Evolutionary conservation across 2,797 vertebrate species (phyloP).

Genomic region (Champsocephalus gunnari): DNA sequence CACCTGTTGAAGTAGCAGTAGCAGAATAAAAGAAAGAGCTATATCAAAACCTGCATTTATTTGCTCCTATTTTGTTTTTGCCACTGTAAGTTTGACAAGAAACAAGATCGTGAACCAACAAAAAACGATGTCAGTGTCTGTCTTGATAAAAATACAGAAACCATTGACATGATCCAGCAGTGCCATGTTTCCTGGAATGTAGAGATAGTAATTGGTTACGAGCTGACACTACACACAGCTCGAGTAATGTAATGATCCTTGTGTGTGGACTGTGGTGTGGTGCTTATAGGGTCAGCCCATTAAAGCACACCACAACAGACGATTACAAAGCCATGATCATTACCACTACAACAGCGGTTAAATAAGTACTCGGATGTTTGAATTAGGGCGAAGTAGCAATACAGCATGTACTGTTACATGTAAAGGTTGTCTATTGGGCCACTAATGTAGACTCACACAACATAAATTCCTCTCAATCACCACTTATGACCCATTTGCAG

Average conservation of each 20-base stretch:
- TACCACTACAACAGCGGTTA: constrained; percentile 19
- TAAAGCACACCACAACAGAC: constrained; percentile 46
- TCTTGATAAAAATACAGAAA: constrained; percentile 26
- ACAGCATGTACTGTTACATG: background rate
- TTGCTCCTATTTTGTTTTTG: background rate
- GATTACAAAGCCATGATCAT: constrained; percentile 37
- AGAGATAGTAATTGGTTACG: constrained; percentile 35
- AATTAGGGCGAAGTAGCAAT: background rate
- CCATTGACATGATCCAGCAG: constrained; percentile 27
- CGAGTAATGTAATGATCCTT: constrained; percentile 44
- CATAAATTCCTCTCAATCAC: too few relatives aligned
- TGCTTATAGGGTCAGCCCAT: constrained; percentile 50
- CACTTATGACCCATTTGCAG: too few relatives aligned
- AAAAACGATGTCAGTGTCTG: background rate
- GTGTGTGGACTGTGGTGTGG: constrained; percentile 29
- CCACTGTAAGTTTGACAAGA: background rate
- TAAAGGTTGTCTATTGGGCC: background rate
- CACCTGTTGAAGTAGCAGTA: constrained; percentile 32
- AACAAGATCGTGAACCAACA: constrained; percentile 1
- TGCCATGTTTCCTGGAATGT: constrained; percentile 44
- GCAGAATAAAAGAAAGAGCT: background rate
- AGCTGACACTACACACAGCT: constrained; percentile 17
- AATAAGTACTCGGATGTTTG: background rate
- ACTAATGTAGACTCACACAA: too few relatives aligned
- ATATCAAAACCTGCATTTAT: constrained; percentile 2